Evolutionary conservation across 2,797 vertebrate genomes (phyloP), one percentile per base, ranked within the genome.

Genomic region (Potorous gilbertii): DNA sequence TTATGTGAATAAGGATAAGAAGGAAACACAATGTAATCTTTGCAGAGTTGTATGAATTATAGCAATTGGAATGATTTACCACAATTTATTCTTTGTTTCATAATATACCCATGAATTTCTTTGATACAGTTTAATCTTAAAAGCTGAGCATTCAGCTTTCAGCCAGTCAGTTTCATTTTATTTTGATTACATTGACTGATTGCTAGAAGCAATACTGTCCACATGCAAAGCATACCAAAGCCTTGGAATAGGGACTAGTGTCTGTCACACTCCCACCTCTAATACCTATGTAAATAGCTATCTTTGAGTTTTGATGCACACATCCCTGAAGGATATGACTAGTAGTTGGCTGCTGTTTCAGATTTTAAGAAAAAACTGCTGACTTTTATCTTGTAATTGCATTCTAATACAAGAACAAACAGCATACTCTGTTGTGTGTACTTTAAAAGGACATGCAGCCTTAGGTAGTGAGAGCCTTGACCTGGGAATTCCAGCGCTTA

Each of bases 1-100:
- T 90, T 92, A 52, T 97, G 95, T 56, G 95, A 97, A 96, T 97
- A 94, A 97, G 93, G 94, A 96, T 95, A 55, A 96, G 93, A 98
- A 97, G 56, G 95, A 95, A 87, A 66, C 94, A 95, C 95, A 95
- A 90, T 54, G 96, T 96, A 97, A 95, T 96, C 95, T 97, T 97
- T 92, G 57, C 90, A 91, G 96, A 96, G 92, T 24, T 87, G 74
- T 87, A 87, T 50, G 74, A 50, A 46, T 46, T 56, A 40, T 62
- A 97, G 87, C 3, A 92, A 56, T 74, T 93, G 95, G 59, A 91
- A 95, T 94, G 54, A 40, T 96, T 97, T 31, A 29, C 74, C n/a
- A 54, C 11, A 94, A 91, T 97, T 97, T 93, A 96, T 91, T 56
- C 0, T 34, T 95, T 94, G 56, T 91, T 96, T 91, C 81, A 92